A percentile compares a stretch with the other conserved stretches of the same genome.
Conservation (phyloP, 2,797 vertebrate genomes). For the Alcedo quadribrachys region DNA sequence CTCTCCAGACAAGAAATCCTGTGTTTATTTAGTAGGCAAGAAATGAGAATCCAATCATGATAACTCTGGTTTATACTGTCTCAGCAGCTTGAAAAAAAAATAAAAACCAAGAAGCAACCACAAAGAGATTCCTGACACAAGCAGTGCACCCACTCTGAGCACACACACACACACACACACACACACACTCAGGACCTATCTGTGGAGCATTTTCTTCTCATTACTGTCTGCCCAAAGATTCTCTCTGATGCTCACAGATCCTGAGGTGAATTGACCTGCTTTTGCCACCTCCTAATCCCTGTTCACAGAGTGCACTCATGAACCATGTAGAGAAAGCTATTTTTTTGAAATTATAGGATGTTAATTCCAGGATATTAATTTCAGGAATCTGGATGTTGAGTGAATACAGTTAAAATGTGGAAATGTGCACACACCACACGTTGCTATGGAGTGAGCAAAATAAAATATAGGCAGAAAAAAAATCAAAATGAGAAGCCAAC, state of each 20-base stretch:
- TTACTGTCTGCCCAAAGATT: background rate
- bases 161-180: background rate
- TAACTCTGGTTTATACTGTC: background rate
- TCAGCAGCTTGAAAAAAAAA: background rate
- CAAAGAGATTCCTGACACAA: background rate
- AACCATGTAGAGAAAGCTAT: background rate
- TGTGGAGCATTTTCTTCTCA: background rate
- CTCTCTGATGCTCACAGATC: background rate
- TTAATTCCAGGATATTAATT: background rate
- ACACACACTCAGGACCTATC: background rate
- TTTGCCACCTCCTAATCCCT: background rate
- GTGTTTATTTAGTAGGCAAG: background rate
- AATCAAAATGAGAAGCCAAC: background rate
- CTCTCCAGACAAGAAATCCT: background rate
- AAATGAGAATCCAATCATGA: background rate
- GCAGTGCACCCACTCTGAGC: background rate
- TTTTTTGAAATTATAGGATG: background rate
- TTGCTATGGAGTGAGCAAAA: background rate
- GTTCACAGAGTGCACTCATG: background rate
- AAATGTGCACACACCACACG: background rate
- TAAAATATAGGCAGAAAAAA: background rate
- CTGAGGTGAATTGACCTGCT: conserved; percentile 8
- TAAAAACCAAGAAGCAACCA: background rate
- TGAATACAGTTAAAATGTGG: background rate
- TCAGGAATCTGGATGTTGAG: background rate